Base-by-base conservation (phyloP, 2,888 invertebrate genomes). In the Orthosia gracilis region DNA sequence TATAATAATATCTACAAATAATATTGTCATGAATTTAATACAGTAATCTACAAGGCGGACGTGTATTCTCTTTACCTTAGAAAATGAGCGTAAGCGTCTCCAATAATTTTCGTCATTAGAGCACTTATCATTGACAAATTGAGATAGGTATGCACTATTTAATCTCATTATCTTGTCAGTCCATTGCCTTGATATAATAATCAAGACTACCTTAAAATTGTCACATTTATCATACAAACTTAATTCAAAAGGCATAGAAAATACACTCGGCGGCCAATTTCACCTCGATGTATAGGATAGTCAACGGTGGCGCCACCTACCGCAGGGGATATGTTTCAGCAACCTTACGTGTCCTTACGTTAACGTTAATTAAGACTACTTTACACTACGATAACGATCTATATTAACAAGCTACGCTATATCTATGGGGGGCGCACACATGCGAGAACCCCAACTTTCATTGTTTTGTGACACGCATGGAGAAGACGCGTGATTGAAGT, bases 1-100 rank as follows among this genome's bases (percentile, higher is more conserved):
- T 79, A 83, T 83, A 86, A 78, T 85, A 64, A 82, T 89, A 93
- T 91, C 91, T 93, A 94, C 90, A 92, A 89, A 89, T 87, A 88
- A 92, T 94, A 94, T 94, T 94, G 94, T 94, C 94, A 94, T 94
- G 92, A 89, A 92, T 91, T 85, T 90, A 91, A 91, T 92, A 91
- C 89, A 91, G 84, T 92, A 91, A 87, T 76, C 87, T 90, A 91
- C 69, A 75, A 69, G 55, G 68, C 85, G 82, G 85, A 26, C 23
- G 73, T 73, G 77, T 82, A 70, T 77, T 85, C 70, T 70, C 68
- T 73, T 78, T 82, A 12, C 18, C 52, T 67, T 64, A 31, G 71
- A 78, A 74, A 45, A 52, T 0, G 26, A 77, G 18, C 21, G 50
- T 13, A 47, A 55, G 23, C 52, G 17, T 52, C 7, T 23, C 18